These are phyloP conservation scores for Bombus affinis DNA, from an alignment of 1,140 invertebrate genomes.

Conservation along the genomic window DNA sequence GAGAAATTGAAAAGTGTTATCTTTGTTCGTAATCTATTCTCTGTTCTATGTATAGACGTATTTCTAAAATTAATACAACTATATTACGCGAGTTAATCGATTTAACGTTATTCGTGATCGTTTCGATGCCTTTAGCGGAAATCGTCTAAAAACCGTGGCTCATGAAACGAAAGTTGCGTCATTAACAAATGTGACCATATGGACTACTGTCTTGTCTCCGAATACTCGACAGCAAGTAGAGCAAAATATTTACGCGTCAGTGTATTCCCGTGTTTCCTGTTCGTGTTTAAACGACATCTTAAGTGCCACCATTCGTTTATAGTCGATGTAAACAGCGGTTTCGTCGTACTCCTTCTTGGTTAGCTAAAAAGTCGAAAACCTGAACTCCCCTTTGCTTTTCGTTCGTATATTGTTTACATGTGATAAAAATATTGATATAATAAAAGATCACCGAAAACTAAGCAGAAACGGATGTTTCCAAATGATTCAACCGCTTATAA, in stretches of 20 bases:
- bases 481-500: background rate
- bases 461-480: background rate
- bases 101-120: too few species aligned
- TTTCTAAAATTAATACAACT: background rate
- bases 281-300: constrained; percentile 81
- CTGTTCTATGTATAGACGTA: background rate
- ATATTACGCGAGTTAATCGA: background rate
- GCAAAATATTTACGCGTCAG: constrained; percentile 79
- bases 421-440: background rate
- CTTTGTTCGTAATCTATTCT: background rate
- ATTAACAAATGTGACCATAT: constrained; percentile 77
- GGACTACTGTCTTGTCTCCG: constrained; percentile 69
- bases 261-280: constrained; percentile 81
- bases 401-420: background rate
- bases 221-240: constrained; percentile 72
- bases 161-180: constrained; percentile 60
- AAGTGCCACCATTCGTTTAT: constrained; percentile 78
- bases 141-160: background rate
- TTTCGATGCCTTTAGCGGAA: background rate
- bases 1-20: constrained; percentile 30
- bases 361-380: constrained; percentile 59
- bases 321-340: constrained; percentile 74
- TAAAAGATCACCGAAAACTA: background rate
- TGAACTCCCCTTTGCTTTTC: background rate
- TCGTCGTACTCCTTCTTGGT: constrained; percentile 62